Percentiles rank a stretch among this genome's conserved stretches.
Evolutionary conservation across 2,888 invertebrate species (phyloP).

Genomic region (Myopa tessellatipennis): DNA sequence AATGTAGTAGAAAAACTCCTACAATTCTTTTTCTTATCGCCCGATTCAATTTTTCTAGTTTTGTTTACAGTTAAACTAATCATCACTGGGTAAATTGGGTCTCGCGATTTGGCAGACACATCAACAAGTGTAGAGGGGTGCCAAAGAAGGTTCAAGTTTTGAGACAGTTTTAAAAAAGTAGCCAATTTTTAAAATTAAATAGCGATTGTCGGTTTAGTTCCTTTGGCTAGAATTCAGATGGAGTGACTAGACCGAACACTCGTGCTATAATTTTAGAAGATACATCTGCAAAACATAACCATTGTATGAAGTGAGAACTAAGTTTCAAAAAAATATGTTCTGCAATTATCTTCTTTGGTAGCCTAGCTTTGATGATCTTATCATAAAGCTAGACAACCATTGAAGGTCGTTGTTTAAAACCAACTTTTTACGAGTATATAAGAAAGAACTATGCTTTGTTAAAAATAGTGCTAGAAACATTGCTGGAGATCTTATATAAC

Average conservation of each 20-base stretch:
- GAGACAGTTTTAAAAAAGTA: neutral
- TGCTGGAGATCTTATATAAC: neutral
- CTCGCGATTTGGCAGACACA: constrained; percentile 20
- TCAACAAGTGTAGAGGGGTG: constrained; percentile 7
- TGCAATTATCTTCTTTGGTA: constrained; percentile 66
- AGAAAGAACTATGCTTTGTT: constrained; percentile 46
- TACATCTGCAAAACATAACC: constrained; percentile 51
- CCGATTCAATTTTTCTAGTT: constrained; percentile 60
- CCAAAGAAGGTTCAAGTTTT: neutral
- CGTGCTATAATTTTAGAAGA: constrained; percentile 68
- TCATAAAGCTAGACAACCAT: constrained; percentile 68
- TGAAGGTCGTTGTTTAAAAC: constrained; percentile 64
- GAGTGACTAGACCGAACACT: constrained; percentile 69
- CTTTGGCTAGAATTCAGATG: constrained; percentile 50
- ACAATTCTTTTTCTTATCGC: constrained; percentile 43
- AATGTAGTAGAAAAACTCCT: neutral
- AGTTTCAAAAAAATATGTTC: constrained; percentile 16
- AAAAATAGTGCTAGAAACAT: neutral
- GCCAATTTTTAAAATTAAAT: constrained; percentile 65
- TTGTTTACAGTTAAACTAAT: constrained; percentile 44
- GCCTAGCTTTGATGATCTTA: constrained; percentile 61
- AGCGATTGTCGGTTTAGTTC: constrained; percentile 67
- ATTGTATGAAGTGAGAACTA: neutral
- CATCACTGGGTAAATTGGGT: constrained; percentile 25
- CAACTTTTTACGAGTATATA: constrained; percentile 44